phyloP scores from a whole-genome alignment of 2,888 invertebrate genomes.

The Serrognathus titanus region DNA sequence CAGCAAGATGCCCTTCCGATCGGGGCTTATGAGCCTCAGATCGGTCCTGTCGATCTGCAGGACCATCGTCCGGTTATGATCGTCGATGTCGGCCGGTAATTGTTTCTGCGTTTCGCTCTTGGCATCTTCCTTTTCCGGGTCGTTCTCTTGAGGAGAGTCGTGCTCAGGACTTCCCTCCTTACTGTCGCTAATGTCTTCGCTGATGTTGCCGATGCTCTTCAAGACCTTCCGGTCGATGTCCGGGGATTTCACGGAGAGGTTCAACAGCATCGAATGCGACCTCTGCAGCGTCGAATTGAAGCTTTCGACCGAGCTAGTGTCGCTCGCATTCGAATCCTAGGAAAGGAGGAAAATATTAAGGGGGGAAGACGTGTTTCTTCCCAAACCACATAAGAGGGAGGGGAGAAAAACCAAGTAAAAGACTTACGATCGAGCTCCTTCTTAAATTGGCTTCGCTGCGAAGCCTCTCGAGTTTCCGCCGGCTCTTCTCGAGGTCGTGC shows the following conservation, averaged over 20 bases:
- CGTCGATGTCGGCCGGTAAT: slow-evolving; percentile 43
- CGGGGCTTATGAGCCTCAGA: slow-evolving; percentile 86
- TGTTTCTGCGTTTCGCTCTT: neutral
- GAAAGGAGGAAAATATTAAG: neutral
- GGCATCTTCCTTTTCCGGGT: too few species aligned
- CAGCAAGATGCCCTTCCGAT: slow-evolving; percentile 83
- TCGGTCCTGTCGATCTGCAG: slow-evolving; percentile 85
- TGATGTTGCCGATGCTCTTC: slow-evolving; percentile 18
- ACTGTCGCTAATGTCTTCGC: slow-evolving; percentile 41
- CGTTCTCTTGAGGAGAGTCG: neutral
- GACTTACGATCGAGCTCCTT: slow-evolving; percentile 46
- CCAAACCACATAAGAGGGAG: neutral
- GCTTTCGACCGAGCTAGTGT: slow-evolving; percentile 3
- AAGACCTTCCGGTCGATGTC: slow-evolving; percentile 30
- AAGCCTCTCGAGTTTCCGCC: slow-evolving; percentile 37
- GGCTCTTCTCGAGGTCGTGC: slow-evolving; percentile 69
- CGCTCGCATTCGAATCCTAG: slow-evolving; percentile 18
- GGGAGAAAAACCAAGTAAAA: neutral
- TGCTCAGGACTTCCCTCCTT: slow-evolving; percentile 1
- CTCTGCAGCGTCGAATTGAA: slow-evolving; percentile 22
- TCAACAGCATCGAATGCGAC: slow-evolving; percentile 27
- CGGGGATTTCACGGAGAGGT: slow-evolving; percentile 28
- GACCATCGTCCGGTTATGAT: slow-evolving; percentile 91
- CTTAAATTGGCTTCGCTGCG: slow-evolving; percentile 42
- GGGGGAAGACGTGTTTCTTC: neutral